phyloP scores from a whole-genome alignment of 2,113 vertebrate genomes.

The Amphiprion percula region DNA sequence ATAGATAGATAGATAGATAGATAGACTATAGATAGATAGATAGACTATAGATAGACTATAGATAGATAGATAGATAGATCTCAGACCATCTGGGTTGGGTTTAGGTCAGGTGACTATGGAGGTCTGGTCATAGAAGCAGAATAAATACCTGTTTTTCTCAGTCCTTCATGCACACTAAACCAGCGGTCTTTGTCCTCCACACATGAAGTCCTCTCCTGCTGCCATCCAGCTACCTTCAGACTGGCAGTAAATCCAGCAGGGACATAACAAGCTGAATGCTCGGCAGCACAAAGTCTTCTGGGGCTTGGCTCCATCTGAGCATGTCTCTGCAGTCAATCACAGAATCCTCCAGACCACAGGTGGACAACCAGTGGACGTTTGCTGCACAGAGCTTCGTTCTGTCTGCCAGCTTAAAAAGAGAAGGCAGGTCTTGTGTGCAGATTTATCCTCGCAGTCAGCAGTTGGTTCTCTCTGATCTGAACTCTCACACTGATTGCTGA shows the following conservation, averaged over 20 bases:
- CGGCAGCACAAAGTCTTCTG: conserved; percentile 58
- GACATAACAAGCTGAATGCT: conserved; percentile 55
- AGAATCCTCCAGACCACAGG: conserved; percentile 45
- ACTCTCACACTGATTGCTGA: no score
- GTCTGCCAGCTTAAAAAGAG: no score
- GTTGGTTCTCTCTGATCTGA: not conserved
- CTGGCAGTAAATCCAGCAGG: conserved; percentile 61
- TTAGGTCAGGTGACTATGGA: no score
- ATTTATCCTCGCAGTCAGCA: not conserved
- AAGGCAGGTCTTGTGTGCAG: not conserved
- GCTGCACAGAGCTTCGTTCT: not conserved
- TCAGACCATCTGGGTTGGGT: no score
- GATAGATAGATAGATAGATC: no score
- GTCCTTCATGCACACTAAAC: no score
- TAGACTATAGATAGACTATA: no score
- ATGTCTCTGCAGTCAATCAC: conserved; percentile 51
- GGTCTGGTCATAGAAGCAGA: conserved; percentile 14
- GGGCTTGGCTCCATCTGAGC: conserved; percentile 36
- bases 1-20: no score
- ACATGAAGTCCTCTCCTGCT: not conserved
- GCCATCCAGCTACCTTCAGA: conserved; percentile 18
- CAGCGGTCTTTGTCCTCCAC: conserved; percentile 54
- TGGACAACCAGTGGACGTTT: not conserved
- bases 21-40: no score
- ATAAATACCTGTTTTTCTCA: not conserved